Percentiles rank a stretch among this genome's conserved stretches.
phyloP scores from a whole-genome alignment of 2,113 vertebrate species.

The Poicephalus gulielmi region DNA sequence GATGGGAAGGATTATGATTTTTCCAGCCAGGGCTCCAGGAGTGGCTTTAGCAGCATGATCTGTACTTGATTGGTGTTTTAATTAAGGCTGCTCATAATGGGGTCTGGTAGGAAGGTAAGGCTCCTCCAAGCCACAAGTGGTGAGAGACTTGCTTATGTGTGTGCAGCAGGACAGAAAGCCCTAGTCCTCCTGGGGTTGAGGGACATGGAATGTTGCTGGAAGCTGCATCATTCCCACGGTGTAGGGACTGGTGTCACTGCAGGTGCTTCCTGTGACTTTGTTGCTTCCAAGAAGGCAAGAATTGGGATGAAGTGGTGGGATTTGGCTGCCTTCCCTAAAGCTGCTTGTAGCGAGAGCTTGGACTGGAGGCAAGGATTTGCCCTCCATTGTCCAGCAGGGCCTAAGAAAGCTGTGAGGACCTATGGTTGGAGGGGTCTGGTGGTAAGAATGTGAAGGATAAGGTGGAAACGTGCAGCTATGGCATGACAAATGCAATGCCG shows the following conservation, averaged over 20 bases:
- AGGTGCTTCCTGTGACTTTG: fast-evolving
- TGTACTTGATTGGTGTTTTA: fast-evolving
- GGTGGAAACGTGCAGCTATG: fast-evolving
- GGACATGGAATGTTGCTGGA: fast-evolving
- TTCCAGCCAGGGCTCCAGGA: background rate
- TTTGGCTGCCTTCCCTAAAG: background rate
- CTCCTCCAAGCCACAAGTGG: fast-evolving
- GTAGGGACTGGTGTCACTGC: fast-evolving
- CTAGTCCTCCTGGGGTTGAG: fast-evolving
- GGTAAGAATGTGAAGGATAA: fast-evolving
- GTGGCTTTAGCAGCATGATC: background rate
- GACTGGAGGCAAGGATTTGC: background rate
- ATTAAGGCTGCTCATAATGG: fast-evolving
- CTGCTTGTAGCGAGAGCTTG: background rate
- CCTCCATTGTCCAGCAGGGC: fast-evolving
- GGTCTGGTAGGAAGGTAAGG: background rate
- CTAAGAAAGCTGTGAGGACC: background rate
- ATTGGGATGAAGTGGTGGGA: fast-evolving
- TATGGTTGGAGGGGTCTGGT: fast-evolving
- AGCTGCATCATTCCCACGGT: fast-evolving
- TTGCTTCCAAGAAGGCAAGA: fast-evolving
- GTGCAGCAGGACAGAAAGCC: background rate
- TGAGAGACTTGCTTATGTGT: too few relatives aligned
- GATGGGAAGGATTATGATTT: fast-evolving
- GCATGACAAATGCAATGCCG: fast-evolving